phyloP scores from a whole-genome alignment of 2,888 invertebrate species.

The Colostygia pectinataria region DNA sequence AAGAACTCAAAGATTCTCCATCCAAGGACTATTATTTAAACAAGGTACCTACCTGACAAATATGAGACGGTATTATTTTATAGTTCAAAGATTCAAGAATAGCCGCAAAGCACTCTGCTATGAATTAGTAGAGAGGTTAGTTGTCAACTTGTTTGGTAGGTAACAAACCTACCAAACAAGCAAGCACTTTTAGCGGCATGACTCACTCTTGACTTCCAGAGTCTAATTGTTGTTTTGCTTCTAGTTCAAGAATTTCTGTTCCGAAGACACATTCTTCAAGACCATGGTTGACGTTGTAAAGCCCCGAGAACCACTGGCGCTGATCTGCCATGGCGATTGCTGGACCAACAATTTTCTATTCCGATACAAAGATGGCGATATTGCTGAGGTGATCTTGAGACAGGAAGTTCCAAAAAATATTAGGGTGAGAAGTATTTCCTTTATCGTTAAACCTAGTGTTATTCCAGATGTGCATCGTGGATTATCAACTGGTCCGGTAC shows the following conservation, averaged over 20 bases:
- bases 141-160: no score
- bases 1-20: slow-evolving; percentile 60
- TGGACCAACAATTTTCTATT: slow-evolving; percentile 90
- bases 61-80: no score
- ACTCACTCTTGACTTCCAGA: no score
- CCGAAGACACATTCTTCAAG: slow-evolving; percentile 85
- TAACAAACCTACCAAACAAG: no score
- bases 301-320: slow-evolving; percentile 85
- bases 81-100: no score
- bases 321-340: slow-evolving; percentile 89
- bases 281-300: slow-evolving; percentile 86
- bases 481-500: slow-evolving; percentile 87
- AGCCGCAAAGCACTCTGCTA: no score
- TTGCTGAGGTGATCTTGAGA: slow-evolving; percentile 69
- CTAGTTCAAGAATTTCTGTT: slow-evolving; percentile 81
- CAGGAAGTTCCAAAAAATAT: neutral
- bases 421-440: no score
- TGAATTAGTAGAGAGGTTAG: no score
- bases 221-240: neutral
- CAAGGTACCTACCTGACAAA: slow-evolving; percentile 53
- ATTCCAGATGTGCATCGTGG: slow-evolving; percentile 85
- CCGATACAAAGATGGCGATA: slow-evolving; percentile 79
- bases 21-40: slow-evolving; percentile 80
- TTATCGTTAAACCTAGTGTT: neutral
- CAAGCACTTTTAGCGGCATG: no score